Evolutionary conservation across 2,888 invertebrate genomes (phyloP).

Genomic region (Balanococcus diminutus): DNA sequence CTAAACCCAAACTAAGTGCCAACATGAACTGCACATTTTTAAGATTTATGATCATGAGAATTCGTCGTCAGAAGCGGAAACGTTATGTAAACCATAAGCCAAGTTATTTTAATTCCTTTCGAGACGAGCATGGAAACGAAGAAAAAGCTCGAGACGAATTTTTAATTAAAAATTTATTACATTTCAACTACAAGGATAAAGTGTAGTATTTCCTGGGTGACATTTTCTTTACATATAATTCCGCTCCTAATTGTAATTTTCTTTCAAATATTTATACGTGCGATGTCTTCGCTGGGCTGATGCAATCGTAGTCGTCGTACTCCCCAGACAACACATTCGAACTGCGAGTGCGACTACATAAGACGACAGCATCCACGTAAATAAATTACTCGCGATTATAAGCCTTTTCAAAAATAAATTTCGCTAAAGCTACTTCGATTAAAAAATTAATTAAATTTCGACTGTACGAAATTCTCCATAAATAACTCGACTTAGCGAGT

Average conservation of each 20-base stretch:
- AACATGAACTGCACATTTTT: not conserved
- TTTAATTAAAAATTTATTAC: conserved; percentile 19
- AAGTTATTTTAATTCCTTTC: not conserved
- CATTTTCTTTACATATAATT: not conserved
- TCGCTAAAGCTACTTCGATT: not conserved
- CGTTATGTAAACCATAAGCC: not conserved
- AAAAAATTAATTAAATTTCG: conserved; percentile 42
- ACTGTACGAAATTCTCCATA: conserved; percentile 3
- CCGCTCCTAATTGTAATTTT: not conserved
- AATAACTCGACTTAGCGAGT: not conserved
- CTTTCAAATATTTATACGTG: not conserved
- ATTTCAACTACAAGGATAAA: not conserved
- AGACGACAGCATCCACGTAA: not conserved
- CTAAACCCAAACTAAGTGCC: not conserved
- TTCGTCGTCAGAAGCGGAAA: not conserved
- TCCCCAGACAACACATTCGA: not conserved
- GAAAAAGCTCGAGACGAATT: not conserved
- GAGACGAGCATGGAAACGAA: not conserved
- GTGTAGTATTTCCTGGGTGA: not conserved
- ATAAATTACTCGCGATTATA: not conserved
- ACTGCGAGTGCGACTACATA: too few relatives aligned
- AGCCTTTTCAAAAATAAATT: not conserved
- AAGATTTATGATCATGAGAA: not conserved
- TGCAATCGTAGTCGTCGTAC: too few relatives aligned
- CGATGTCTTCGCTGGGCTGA: too few relatives aligned